phyloP scores from a whole-genome alignment of 2,113 vertebrate genomes.

The Gymnobelideus leadbeateri region DNA sequence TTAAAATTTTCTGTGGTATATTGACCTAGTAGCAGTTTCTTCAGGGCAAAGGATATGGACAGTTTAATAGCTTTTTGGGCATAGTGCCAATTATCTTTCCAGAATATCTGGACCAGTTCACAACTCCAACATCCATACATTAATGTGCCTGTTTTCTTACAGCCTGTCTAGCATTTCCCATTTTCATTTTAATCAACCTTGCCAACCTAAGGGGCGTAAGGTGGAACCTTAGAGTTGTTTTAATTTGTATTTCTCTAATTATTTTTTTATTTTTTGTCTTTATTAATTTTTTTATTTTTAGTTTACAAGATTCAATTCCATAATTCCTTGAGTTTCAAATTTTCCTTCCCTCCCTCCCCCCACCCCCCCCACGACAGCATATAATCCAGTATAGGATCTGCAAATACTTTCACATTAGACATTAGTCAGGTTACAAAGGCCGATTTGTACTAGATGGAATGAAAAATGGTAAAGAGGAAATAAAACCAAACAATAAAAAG shows the following conservation, averaged over 20 bases:
- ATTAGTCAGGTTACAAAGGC: no score
- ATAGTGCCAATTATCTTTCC: not conserved
- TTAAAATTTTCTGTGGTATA: not conserved
- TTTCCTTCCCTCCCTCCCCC: no score
- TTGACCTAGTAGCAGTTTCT: not conserved
- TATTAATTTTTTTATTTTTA: no score
- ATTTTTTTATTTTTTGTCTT: no score
- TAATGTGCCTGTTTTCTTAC: not conserved
- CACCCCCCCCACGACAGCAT: no score
- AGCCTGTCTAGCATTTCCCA: not conserved
- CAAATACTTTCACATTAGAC: no score
- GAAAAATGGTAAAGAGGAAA: no score
- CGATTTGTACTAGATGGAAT: no score
- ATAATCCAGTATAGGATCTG: no score
- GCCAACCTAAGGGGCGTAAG: not conserved
- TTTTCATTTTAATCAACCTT: not conserved
- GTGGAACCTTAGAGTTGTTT: not conserved
- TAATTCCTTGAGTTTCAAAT: no score
- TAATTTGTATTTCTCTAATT: not conserved
- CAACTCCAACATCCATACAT: not conserved
- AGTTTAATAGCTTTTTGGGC: not conserved
- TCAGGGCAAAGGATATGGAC: not conserved
- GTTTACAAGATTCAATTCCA: no score
- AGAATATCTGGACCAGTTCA: not conserved
- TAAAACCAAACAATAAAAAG: no score